Base-by-base conservation (phyloP, 1,140 invertebrate species). In the Drosophila tropicalis region DNA sequence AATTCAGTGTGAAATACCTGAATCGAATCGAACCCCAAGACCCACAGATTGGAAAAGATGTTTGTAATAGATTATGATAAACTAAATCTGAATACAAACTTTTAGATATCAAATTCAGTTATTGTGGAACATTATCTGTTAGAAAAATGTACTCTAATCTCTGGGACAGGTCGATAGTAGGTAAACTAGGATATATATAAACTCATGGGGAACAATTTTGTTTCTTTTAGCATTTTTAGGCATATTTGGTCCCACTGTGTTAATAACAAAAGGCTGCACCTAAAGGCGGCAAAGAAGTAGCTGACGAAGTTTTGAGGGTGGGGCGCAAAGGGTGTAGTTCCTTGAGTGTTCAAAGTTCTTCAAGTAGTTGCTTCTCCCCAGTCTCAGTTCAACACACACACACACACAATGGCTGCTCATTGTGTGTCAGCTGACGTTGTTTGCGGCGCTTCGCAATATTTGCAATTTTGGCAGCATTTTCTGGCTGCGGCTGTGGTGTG, bases 361-460 rank as follows among this genome's bases (percentile, higher is more conserved):
- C 17, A 51, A 22, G 44, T n/a, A 51, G 44, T 51, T 22, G 44
- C 3, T 51, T 51, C 44, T 51, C 44, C 44, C 44, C 44, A 51
- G 9, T 12, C 17, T 22, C 44, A 22, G 44, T 51, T 12, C 2
- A 2, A 51, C 17, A 22, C 44, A 51, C 9, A 22, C 44, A 51
- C 17, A 12, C 17, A 22, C 44, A 83, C 83, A 87, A 87, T 74
- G 80, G 47, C 56, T 34, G 51, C 56, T 73, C 84, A 89, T 84
- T 89, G 83, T 86, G 83, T 86, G 79, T 80, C 84, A 84, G 83
- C 80, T 87, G 84, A 89, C 83, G 72, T 74, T 67, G 68, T 47
- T 67, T 67, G 62, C 54, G 44, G 57, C 44, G 55, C 74, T 69
- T 54, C 73, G 72, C 72, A 67, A 73, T 76, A 70, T 69, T 83